phyloP scores from a whole-genome alignment of 2,113 vertebrate genomes.

The Hypanus sabinus region DNA sequence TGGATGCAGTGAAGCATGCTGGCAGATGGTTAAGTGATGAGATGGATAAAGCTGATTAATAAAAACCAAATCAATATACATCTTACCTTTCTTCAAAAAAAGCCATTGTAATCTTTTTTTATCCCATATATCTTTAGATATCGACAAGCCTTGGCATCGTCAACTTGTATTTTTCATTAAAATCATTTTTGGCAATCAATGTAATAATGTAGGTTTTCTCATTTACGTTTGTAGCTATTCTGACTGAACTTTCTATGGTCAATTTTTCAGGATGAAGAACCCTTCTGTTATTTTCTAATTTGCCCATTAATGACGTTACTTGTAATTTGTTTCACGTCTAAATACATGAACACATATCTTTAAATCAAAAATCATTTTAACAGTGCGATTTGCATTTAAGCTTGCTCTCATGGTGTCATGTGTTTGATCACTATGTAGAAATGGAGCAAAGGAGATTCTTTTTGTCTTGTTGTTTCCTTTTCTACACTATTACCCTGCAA shows the following conservation, averaged over 20 bases:
- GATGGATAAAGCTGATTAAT: constrained; percentile 8
- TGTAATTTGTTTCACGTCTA: neutral
- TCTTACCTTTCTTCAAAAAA: too few relatives aligned
- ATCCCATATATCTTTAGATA: neutral
- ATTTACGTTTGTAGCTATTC: neutral
- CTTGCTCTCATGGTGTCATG: neutral
- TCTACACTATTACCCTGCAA: neutral
- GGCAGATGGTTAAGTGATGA: neutral
- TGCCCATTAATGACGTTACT: neutral
- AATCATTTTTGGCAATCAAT: neutral
- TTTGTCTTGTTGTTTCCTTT: neutral
- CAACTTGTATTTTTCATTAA: neutral
- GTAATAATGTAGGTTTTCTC: neutral
- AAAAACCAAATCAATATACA: constrained; percentile 19
- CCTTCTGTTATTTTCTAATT: neutral
- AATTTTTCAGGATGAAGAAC: neutral
- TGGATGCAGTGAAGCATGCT: neutral
- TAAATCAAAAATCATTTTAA: neutral
- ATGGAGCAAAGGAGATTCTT: neutral
- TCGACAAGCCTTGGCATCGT: neutral
- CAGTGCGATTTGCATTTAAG: too few relatives aligned
- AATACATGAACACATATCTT: neutral
- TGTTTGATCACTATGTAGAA: neutral
- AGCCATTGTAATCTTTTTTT: neutral
- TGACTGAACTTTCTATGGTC: neutral